Evolutionary conservation across 2,113 vertebrate species (phyloP), one percentile per base, ranked within the genome.

Genomic region (Oryzias javanicus): DNA sequence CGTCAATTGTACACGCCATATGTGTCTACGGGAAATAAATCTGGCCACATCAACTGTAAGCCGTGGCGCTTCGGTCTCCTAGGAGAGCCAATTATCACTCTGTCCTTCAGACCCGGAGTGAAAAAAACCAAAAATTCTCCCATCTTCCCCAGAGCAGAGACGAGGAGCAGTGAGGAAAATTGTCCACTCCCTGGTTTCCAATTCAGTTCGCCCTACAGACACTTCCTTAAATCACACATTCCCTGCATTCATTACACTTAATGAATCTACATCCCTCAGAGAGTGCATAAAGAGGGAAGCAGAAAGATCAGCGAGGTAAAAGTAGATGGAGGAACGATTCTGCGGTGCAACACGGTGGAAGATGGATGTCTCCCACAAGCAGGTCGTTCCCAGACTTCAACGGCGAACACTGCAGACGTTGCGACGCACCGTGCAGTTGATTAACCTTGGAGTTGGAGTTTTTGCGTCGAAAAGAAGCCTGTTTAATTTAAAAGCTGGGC

Each of bases 181-280:
- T 65, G 64, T 71, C 83, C 67, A 55, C 54, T 75, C 62, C 76
- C 70, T 40, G 3, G 60, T 64, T 78, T 55, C 78, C 66, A 41
- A 49, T 72, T 79, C n/a, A 4, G 61, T 72, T 70, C 55, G 76
- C 65, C 83, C 74, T 47, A 53, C 59, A 73, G 78, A 77, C 76
- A 60, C 56, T 48, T 10, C 0, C 67, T 62, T 62, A 71, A 75
- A 73, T 84, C 75, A 74, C 77, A 69, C 62, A 60, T 72, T 59
- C 59, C 56, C 60, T 44, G 49, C 80, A 82, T 84, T 85, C 65
- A 88, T 88, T 85, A 86, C 80, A 75, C 80, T 77, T 88, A 84
- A 86, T 81, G 77, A 79, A 68, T 68, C 69, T 61, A 50, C 12
- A 6, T 55, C 27, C 85, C 78, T 78, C 47, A 59, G 80, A 81